Evolutionary conservation across 2,888 invertebrate genomes (phyloP).

Genomic region (Hypolimnas misippus): DNA sequence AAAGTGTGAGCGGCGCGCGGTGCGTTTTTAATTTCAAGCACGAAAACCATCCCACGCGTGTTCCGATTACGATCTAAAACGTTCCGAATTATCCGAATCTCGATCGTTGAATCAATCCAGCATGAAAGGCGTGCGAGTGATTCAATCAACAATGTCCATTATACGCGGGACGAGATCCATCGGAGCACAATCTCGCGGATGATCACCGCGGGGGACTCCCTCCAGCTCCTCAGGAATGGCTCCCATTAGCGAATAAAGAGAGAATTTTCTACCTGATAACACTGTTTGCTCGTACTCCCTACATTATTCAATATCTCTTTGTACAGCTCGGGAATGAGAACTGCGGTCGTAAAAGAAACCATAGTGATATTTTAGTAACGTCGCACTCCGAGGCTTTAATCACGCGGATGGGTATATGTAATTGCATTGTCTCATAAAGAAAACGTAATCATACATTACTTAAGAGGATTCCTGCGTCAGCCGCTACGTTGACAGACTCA

Average conservation of each 20-base stretch:
- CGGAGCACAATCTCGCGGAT: slow-evolving; percentile 62
- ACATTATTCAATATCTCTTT: slow-evolving; percentile 13
- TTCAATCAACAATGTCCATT: slow-evolving; percentile 71
- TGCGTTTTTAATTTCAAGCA: slow-evolving; percentile 3
- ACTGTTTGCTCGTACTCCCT: slow-evolving; percentile 11
- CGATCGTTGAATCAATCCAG: slow-evolving; percentile 61
- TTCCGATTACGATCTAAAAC: not conserved
- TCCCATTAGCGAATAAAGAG: slow-evolving; percentile 67
- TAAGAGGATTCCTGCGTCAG: slow-evolving; percentile 7
- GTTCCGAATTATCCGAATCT: slow-evolving; percentile 43
- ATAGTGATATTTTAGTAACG: slow-evolving; percentile 7
- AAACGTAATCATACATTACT: slow-evolving; percentile 23
- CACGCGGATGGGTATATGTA: slow-evolving; percentile 19
- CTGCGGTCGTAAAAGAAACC: slow-evolving; percentile 12
- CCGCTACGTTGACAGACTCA: not conserved
- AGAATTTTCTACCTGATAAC: slow-evolving; percentile 19
- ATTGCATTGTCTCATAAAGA: slow-evolving; percentile 27
- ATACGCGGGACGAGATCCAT: slow-evolving; percentile 61
- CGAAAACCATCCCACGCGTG: not conserved
- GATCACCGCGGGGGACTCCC: slow-evolving; percentile 47
- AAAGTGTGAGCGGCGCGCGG: not conserved
- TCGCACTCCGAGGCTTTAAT: slow-evolving; percentile 21
- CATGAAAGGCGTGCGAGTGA: slow-evolving; percentile 65
- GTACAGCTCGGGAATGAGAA: not conserved
- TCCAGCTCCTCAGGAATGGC: slow-evolving; percentile 54